Conservation (phyloP, 1,140 invertebrate species). For the Bursaphelenchus mucronatus region DNA sequence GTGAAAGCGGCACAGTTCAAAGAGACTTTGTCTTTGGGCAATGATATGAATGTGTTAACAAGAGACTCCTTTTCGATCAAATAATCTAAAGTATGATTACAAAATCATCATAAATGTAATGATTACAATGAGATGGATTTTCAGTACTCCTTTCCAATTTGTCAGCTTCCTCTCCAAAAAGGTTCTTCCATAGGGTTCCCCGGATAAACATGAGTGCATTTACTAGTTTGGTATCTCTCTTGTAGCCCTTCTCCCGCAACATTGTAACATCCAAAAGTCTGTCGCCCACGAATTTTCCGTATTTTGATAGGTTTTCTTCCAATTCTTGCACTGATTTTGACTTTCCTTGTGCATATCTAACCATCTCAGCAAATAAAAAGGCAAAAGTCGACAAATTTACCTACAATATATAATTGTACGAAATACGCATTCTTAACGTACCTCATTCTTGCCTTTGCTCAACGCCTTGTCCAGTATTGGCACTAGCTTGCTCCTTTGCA, state of each 20-base stretch:
- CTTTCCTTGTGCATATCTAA: slow-evolving; percentile 94
- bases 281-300: slow-evolving; percentile 88
- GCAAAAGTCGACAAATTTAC: slow-evolving; percentile 82
- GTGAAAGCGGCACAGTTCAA: slow-evolving; percentile 97
- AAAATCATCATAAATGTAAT: slow-evolving; percentile 33
- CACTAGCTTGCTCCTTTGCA: slow-evolving; percentile 40
- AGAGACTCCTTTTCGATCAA: slow-evolving; percentile 96
- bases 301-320: slow-evolving; percentile 82
- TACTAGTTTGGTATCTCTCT: slow-evolving; percentile 88
- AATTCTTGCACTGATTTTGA: slow-evolving; percentile 89
- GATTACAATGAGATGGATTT: slow-evolving; percentile 80
- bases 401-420: slow-evolving; percentile 49
- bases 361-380: slow-evolving; percentile 90
- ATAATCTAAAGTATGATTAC: slow-evolving; percentile 68
- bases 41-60: slow-evolving; percentile 93
- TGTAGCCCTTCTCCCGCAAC: slow-evolving; percentile 79
- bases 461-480: slow-evolving; percentile 83
- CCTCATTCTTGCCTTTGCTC: slow-evolving; percentile 83
- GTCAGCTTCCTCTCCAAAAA: slow-evolving; percentile 96
- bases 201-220: slow-evolving; percentile 93
- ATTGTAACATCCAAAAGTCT: slow-evolving; percentile 87
- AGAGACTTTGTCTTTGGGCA: slow-evolving; percentile 92
- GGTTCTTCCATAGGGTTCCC: slow-evolving; percentile 90
- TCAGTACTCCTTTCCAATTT: slow-evolving; percentile 97
- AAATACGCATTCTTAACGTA: slow-evolving; percentile 63